phyloP scores from a whole-genome alignment of 2,797 vertebrate genomes.

The Sebastes melanostomus region DNA sequence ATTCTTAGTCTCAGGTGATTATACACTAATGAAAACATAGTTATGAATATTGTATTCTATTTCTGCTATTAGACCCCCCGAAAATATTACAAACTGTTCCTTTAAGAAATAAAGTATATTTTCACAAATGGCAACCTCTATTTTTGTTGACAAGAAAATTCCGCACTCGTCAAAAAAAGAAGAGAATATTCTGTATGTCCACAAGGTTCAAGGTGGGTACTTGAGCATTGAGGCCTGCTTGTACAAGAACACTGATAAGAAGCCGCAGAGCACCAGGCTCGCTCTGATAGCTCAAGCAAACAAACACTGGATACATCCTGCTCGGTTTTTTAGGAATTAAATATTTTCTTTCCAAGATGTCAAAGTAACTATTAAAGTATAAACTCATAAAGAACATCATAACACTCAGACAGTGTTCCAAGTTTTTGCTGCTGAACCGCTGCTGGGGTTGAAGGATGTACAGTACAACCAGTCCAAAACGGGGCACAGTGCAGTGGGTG shows the following conservation, averaged over 20 bases:
- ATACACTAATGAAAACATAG: too few species aligned
- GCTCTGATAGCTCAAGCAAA: conserved; percentile 11
- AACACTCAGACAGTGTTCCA: background rate
- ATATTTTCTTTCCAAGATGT: conserved; percentile 28
- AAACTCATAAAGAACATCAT: background rate
- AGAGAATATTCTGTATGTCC: conserved; percentile 43
- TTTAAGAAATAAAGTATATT: too few species aligned
- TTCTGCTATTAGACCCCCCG: fast-evolving
- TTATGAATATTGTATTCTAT: too few species aligned
- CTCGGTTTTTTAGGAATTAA: conserved; percentile 17
- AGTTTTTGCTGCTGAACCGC: background rate
- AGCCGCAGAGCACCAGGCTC: conserved; percentile 13
- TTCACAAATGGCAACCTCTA: background rate
- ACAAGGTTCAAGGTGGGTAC: conserved; percentile 26
- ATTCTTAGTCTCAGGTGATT: too few species aligned
- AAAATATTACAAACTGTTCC: too few species aligned
- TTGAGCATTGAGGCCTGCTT: conserved; percentile 6
- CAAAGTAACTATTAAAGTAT: background rate
- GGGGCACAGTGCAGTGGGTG: conserved; percentile 22
- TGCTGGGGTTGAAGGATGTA: background rate
- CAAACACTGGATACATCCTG: background rate
- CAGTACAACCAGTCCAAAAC: background rate
- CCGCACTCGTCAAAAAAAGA: background rate
- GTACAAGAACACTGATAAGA: conserved; percentile 63
- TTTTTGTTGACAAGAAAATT: background rate